Base-by-base conservation (phyloP, 2,797 vertebrate species). In the Cuniculus paca region DNA sequence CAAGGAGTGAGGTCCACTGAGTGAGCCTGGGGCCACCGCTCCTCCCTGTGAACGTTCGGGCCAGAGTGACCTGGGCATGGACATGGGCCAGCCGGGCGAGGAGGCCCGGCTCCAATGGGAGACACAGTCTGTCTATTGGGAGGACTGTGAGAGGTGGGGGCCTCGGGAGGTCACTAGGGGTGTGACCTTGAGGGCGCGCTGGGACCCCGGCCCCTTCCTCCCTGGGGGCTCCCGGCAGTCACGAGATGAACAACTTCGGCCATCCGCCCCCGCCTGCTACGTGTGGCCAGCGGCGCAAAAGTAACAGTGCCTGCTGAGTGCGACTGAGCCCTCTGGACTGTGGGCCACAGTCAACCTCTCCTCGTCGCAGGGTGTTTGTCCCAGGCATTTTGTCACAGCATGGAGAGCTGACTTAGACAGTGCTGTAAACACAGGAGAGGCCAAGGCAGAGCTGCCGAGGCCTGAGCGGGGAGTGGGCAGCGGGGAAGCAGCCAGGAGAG, bases 1-100 rank as follows among this genome's bases (percentile, higher is more conserved):
- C 31, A 9, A 54, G 36, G 1, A 12, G 22, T 8, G 17, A 20
- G 28, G 20, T 45, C 79, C 2, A 2, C 0, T 9, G 5, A 28
- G 36, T 19, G 24, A 61, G 12, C 31, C 68, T 20, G 12, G 58
- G 31, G 11, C 20, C 12, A 17, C 22, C 36, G 0, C 16, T 16
- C 5, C 36, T 42, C 48, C 26, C 2, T 75, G 45, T 16, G 24
- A 16, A 26, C 26, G 14, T 65, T 50, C 60, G 24, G 74, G 19
- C 5, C 19, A 54, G 4, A 3, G 34, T 36, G 85, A 31, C 31
- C 70, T 90, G 61, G 34, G 50, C 1, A 20, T 85, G 65, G 83
- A 63, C 1, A 0, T 52, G 45, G 36, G 68, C 45, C 42, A 56
- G 63, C 72, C n/a, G 31, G 84, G 61, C 28, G 61, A 28, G 0